A percentile compares a stretch with the other conserved stretches of the same genome.
Conservation (phyloP, 2,113 vertebrate species). For the Ptilorrhoa leucosticta region DNA sequence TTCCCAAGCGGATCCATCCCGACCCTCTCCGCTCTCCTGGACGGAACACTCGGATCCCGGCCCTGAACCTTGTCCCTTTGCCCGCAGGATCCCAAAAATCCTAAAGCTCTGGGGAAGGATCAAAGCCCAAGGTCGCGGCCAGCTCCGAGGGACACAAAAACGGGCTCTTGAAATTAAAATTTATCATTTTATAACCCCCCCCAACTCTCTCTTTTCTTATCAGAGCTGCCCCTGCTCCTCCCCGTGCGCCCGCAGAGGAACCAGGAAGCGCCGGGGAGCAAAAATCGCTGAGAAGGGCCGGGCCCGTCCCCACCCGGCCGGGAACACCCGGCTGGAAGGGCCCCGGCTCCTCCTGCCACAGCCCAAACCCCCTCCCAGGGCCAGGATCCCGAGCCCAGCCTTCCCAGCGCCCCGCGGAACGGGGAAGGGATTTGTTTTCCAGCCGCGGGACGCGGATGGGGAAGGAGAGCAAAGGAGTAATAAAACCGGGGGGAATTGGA, state of each 20-base stretch:
- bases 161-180: fast-evolving
- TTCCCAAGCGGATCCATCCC: fast-evolving
- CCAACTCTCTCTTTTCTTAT: not conserved
- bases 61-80: fast-evolving
- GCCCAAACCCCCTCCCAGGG: not conserved
- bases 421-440: not conserved
- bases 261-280: not conserved
- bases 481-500: fast-evolving
- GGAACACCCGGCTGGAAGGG: not conserved
- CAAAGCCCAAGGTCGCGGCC: fast-evolving
- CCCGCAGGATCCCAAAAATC: fast-evolving
- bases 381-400: not conserved
- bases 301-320: not conserved
- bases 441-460: not conserved
- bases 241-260: not conserved
- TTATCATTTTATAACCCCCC: not conserved
- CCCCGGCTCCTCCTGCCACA: not conserved
- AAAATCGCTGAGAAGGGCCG: not conserved
- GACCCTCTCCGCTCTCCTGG: fast-evolving
- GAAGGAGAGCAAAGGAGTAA: not conserved
- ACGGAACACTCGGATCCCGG: fast-evolving
- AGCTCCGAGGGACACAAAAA: fast-evolving
- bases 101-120: not conserved
- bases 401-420: fast-evolving
- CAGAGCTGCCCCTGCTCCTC: not conserved